Evolutionary conservation across 2,888 invertebrate genomes (phyloP).

Genomic region (Leptopilina drosophilae): DNA sequence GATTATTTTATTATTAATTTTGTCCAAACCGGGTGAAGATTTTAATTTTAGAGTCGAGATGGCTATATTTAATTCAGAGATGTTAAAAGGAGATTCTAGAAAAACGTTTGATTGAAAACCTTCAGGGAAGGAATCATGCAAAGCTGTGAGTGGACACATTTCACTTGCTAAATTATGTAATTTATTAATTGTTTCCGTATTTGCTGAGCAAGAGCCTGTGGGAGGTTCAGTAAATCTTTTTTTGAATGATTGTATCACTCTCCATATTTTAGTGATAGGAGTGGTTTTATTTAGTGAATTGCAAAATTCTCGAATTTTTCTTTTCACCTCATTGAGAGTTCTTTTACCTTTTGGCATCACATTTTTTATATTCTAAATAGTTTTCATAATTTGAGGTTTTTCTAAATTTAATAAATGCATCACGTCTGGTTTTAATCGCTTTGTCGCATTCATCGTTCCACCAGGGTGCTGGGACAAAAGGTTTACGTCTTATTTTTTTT

Average conservation of each 20-base stretch:
- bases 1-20: background rate
- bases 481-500: background rate
- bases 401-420: background rate
- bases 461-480: no score
- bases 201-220: background rate
- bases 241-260: background rate
- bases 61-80: background rate
- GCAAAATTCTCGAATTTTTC: background rate
- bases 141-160: background rate
- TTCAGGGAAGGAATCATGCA: background rate
- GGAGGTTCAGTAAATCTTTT: background rate
- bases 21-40: no score
- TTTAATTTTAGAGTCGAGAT: background rate
- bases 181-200: background rate
- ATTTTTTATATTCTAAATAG: background rate
- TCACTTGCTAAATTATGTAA: background rate
- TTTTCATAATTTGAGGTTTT: background rate
- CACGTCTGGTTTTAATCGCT: background rate
- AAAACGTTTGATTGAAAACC: background rate
- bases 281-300: background rate
- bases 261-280: background rate
- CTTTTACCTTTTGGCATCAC: background rate
- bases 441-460: background rate
- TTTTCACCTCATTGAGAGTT: background rate
- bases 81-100: background rate